Conservation (phyloP, 2,888 invertebrate species). For the Ischnura elegans region DNA sequence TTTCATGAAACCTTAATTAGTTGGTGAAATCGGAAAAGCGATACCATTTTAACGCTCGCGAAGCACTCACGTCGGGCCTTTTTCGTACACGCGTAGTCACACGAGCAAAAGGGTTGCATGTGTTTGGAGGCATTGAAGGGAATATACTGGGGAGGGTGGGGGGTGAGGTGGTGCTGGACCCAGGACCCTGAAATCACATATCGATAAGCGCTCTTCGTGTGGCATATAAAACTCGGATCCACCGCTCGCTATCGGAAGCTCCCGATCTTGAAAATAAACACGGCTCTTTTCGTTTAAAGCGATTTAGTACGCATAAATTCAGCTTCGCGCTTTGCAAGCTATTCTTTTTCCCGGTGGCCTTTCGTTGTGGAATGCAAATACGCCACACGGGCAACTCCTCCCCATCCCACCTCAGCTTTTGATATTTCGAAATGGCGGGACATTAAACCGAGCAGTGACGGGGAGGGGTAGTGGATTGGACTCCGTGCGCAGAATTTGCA, state of each 20-base stretch:
- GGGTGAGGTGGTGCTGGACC: not conserved
- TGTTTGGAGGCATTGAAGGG: not conserved
- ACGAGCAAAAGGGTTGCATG: not conserved
- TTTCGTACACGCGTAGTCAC: not conserved
- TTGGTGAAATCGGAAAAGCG: conserved; percentile 57
- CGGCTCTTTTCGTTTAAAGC: conserved; percentile 65
- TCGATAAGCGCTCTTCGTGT: conserved; percentile 58
- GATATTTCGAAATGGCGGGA: conserved; percentile 65
- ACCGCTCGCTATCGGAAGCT: conserved; percentile 43
- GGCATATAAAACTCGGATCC: conserved; percentile 62
- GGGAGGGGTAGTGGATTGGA: conserved; percentile 14
- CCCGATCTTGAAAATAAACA: conserved; percentile 67
- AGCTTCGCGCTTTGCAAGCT: conserved; percentile 56
- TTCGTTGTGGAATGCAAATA: conserved; percentile 63
- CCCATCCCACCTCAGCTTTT: too few species aligned
- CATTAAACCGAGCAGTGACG: conserved; percentile 47
- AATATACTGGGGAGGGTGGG: not conserved
- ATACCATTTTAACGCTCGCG: conserved; percentile 51
- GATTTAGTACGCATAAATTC: conserved; percentile 67
- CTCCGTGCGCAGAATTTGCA: conserved; percentile 51
- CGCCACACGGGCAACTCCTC: conserved; percentile 39
- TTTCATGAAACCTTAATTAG: conserved; percentile 56
- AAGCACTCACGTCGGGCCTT: not conserved
- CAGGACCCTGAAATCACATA: conserved; percentile 49
- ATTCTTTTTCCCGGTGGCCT: conserved; percentile 45